Base-by-base conservation (phyloP, 2,113 vertebrate species). In the Lampris incognitus region DNA sequence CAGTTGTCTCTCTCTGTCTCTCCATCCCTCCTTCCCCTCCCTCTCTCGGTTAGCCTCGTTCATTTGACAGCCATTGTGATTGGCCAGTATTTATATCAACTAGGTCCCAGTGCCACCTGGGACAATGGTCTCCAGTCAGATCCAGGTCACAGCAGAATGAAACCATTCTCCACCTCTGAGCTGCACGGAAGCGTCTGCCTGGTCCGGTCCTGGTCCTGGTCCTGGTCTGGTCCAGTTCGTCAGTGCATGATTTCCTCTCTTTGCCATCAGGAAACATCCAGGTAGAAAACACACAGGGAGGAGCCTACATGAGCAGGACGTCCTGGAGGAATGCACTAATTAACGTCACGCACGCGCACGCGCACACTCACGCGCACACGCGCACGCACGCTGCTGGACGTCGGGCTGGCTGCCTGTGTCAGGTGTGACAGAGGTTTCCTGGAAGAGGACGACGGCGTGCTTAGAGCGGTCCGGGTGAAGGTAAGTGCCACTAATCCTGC, bases 1-100 rank as follows among this genome's bases (percentile, higher is more conserved):
- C 81, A 81, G 78, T 82, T 85, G 77, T 79, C 72, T 56, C 55
- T 55, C 7, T 49, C 24, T 24, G 24, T 24, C 24, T 46, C 24
- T 44, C 48, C 72, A 51, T 72, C 54, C 56, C 63, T 66, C 66
- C 65, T 64, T 74, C 54, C 70, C 72, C 72, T 84, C 82, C 76
- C 76, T 84, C 69, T 79, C 72, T 72, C 61, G 50, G 74, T 89
- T 93, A 88, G 90, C 91, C 89, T 93, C 87, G 83, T 89, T 90
- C 81, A 84, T 81, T 81, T 60, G 69, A 74, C 78, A 72, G 68
- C 78, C 81, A 91, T 88, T 92, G 89, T 94, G 91, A 94, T 95
- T 94, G 94, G 94, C 78, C 76, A 88, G 88, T 95, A 94, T 95
- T 95, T 94, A 93, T 94, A 94, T 93, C 89, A 94, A 91, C 91